phyloP scores from a whole-genome alignment of 2,113 vertebrate genomes.

The Ctenomys sociabilis region DNA sequence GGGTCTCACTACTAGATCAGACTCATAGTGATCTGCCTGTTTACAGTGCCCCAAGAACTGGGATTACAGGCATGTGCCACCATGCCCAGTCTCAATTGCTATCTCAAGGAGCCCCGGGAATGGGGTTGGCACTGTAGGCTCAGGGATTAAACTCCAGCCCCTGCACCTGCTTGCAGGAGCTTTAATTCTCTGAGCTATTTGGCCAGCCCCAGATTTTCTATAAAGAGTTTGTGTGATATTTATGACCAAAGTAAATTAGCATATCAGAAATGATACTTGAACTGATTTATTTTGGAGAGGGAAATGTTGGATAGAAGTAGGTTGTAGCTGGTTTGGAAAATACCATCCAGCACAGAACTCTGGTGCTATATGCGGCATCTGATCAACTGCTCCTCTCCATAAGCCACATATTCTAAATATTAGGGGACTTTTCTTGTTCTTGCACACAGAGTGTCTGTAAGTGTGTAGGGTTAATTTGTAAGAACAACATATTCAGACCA shows the following conservation, averaged over 20 bases:
- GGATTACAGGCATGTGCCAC: too few relatives aligned
- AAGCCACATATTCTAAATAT: neutral
- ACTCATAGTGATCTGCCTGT: too few relatives aligned
- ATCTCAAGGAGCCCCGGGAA: too few relatives aligned
- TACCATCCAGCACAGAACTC: neutral
- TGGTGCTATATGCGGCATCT: neutral
- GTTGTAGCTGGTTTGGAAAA: neutral
- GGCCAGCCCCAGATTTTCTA: neutral
- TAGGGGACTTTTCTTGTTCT: neutral
- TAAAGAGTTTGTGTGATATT: neutral
- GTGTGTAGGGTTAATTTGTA: neutral
- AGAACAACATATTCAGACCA: neutral
- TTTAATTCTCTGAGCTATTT: too few relatives aligned
- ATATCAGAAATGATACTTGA: neutral
- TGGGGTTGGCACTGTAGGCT: too few relatives aligned
- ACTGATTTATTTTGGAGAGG: neutral
- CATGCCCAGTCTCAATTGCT: too few relatives aligned
- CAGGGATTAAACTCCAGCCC: too few relatives aligned
- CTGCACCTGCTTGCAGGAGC: too few relatives aligned
- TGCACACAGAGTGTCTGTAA: neutral
- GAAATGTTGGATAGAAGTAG: neutral
- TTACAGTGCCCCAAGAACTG: too few relatives aligned
- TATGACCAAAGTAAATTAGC: conserved; percentile 44
- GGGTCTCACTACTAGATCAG: too few relatives aligned
- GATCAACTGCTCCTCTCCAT: neutral